Evolutionary conservation across 2,888 invertebrate species (phyloP).

Genomic region (Phrixothrix hirtus): DNA sequence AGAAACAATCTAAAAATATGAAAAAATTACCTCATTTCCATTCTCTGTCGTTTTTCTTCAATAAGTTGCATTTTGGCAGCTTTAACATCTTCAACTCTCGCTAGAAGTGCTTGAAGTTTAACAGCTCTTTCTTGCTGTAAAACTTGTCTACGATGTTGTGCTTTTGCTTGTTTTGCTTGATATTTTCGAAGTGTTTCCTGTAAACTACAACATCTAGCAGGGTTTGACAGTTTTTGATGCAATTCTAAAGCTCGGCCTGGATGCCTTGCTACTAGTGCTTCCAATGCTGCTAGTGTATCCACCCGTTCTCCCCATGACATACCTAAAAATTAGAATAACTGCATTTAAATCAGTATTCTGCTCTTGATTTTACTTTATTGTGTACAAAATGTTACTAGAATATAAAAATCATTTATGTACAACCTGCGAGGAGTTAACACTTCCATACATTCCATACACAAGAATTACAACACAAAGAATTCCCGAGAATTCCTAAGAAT

Average conservation of each 20-base stretch:
- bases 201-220: slow-evolving; percentile 82
- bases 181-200: slow-evolving; percentile 78
- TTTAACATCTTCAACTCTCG: slow-evolving; percentile 83
- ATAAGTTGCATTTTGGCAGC: slow-evolving; percentile 84
- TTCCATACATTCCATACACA: no score
- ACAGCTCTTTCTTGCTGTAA: slow-evolving; percentile 82
- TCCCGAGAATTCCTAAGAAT: no score
- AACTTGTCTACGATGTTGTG: slow-evolving; percentile 82
- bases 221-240: slow-evolving; percentile 92
- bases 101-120: slow-evolving; percentile 81
- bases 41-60: slow-evolving; percentile 75
- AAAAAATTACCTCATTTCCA: slow-evolving; percentile 64
- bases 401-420: no score
- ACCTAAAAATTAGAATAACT: slow-evolving; percentile 42
- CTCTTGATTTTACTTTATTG: no score
- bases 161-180: slow-evolving; percentile 89
- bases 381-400: no score
- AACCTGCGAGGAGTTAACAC: no score
- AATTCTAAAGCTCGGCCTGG: slow-evolving; percentile 91
- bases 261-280: slow-evolving; percentile 81
- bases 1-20: no score
- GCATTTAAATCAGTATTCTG: no score
- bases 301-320: slow-evolving; percentile 88
- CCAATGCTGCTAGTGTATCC: slow-evolving; percentile 76
- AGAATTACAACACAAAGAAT: no score